Percentiles rank a stretch among this genome's conserved stretches.
Evolutionary conservation across 2,113 vertebrate genomes (phyloP).

Genomic region (Budorcas taxicolor): DNA sequence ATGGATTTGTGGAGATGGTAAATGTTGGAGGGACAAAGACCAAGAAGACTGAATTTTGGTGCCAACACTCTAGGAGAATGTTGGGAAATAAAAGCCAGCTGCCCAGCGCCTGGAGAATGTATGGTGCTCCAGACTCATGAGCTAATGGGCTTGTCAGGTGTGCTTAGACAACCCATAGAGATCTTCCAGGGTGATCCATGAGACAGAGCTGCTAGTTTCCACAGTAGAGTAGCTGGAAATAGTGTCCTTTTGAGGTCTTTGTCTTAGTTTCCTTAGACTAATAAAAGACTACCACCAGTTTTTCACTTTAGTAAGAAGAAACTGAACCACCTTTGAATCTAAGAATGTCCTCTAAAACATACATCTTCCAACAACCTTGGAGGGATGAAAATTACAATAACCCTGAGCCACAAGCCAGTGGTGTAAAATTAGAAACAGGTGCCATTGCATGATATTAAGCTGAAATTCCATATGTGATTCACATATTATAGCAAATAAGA

Average conservation of each 20-base stretch:
- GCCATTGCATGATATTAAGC: neutral
- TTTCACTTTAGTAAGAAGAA: neutral
- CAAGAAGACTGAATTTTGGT: neutral
- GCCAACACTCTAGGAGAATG: neutral
- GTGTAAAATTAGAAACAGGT: neutral
- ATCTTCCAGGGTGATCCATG: neutral
- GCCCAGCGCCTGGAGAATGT: neutral
- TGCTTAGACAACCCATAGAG: neutral
- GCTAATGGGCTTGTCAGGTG: accelerated
- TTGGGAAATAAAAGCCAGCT: neutral
- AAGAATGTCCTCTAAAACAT: neutral
- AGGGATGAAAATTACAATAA: neutral
- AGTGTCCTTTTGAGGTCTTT: too few relatives aligned
- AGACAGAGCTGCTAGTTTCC: neutral
- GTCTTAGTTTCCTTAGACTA: neutral
- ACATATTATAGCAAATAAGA: neutral
- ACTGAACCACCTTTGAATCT: neutral
- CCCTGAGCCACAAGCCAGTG: neutral
- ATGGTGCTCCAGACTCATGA: neutral
- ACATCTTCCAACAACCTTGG: neutral
- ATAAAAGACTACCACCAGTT: neutral
- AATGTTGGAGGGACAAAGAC: neutral
- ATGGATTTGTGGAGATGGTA: neutral
- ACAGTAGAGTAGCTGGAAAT: too few relatives aligned
- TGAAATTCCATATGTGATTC: neutral